Evolutionary conservation across 2,797 vertebrate genomes (phyloP).

Genomic region (Pangasius mekongensis): DNA sequence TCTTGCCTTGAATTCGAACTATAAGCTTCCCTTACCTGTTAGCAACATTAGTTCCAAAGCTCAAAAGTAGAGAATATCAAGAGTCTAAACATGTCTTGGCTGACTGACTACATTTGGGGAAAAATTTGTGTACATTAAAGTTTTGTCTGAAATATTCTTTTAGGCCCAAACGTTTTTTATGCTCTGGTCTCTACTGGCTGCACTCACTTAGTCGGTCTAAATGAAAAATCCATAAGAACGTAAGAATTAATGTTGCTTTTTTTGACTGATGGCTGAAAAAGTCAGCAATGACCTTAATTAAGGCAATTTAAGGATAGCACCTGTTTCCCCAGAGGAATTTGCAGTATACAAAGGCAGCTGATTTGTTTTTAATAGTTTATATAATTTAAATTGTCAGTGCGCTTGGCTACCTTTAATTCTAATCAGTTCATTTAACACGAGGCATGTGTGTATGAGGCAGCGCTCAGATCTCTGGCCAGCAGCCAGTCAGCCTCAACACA

Average conservation of each 20-base stretch:
- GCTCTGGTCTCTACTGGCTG: constrained; percentile 13
- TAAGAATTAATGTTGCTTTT: not conserved
- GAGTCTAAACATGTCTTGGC: not conserved
- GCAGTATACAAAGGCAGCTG: not conserved
- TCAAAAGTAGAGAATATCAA: not conserved
- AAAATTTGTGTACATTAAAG: not conserved
- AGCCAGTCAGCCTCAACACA: constrained; percentile 21
- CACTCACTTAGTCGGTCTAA: not conserved
- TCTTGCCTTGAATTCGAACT: not conserved
- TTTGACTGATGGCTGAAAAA: constrained; percentile 3
- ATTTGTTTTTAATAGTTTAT: constrained; percentile 14
- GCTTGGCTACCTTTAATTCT: not conserved
- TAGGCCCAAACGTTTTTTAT: not conserved
- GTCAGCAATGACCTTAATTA: constrained; percentile 16
- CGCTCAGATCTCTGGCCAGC: not conserved
- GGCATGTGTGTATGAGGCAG: not conserved
- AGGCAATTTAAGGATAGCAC: not conserved
- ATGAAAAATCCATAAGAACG: not conserved
- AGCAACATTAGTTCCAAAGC: not conserved
- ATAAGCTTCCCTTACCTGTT: not conserved
- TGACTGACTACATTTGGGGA: constrained; percentile 10
- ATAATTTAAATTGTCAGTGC: not conserved
- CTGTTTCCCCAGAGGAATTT: not conserved
- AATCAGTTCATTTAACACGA: not conserved
- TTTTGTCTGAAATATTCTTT: not conserved